Percentiles rank a stretch among this genome's conserved stretches.
Evolutionary conservation across 35 echinoderm and acorn worm genomes (phyloP).

Genomic region (Apostichopus californicus): DNA sequence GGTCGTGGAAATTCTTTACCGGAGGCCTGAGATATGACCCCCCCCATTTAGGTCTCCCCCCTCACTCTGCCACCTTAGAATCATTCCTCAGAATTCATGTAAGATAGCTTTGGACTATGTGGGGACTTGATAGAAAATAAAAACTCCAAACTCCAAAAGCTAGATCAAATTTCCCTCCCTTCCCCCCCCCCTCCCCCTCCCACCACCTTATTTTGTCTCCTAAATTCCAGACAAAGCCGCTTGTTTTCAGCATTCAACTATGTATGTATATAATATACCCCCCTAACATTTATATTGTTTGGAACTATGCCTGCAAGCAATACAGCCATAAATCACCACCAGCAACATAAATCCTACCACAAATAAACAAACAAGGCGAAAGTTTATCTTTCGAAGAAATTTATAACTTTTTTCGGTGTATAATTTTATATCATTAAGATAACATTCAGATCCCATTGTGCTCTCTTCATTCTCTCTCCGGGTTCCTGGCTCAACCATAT

Average conservation of each 20-base stretch:
- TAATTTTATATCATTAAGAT: constrained; percentile 21
- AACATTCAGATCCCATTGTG: background rate
- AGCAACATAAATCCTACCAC: background rate
- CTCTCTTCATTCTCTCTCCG: background rate
- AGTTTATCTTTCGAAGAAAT: background rate
- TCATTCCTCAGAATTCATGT: no score
- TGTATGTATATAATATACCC: no score
- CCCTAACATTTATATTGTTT: no score
- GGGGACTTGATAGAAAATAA: no score
- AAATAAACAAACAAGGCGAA: constrained; percentile 3
- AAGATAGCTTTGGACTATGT: no score
- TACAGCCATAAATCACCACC: background rate
- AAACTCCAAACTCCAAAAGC: no score
- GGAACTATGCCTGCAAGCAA: background rate
- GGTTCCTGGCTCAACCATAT: background rate
- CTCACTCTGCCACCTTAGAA: no score
- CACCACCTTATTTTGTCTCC: background rate
- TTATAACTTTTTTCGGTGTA: constrained; percentile 14
- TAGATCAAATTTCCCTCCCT: background rate
- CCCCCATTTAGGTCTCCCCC: no score
- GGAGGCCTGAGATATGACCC: no score
- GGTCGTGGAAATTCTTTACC: no score
- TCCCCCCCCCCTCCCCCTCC: background rate
- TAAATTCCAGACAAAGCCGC: background rate
- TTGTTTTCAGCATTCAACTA: background rate